Conservation (phyloP, 2,797 vertebrate species). For the Rallus crepitans region DNA sequence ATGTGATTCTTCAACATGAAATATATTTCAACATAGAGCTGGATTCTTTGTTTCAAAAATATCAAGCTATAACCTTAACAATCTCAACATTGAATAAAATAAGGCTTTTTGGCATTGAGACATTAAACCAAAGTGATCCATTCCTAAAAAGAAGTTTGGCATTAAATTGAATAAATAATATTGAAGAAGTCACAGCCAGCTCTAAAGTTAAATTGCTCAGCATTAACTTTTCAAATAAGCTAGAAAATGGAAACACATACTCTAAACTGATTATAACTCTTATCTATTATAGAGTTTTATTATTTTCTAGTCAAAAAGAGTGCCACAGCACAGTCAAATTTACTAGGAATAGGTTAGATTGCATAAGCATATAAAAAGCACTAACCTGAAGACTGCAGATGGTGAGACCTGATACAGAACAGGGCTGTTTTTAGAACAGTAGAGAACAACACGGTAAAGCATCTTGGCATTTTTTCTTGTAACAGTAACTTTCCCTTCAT, state of each 20-base stretch:
- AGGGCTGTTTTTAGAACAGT: slow-evolving; percentile 52
- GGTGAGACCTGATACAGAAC: slow-evolving; percentile 64
- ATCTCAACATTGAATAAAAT: not conserved
- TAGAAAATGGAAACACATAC: not conserved
- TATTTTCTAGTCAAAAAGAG: not conserved
- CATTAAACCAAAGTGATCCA: not conserved
- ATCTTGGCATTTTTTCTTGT: slow-evolving; percentile 55
- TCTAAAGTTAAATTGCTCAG: not conserved
- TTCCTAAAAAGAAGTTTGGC: not conserved
- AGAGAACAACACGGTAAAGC: slow-evolving; percentile 23
- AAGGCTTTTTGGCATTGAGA: rapidly evolving
- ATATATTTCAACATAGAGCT: not conserved
- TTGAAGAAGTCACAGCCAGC: not conserved
- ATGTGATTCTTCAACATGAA: not conserved
- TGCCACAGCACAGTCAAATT: not conserved
- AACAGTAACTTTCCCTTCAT: slow-evolving; percentile 45
- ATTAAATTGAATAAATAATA: not conserved
- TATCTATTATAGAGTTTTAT: not conserved
- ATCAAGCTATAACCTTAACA: not conserved
- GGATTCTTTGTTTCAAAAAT: not conserved
- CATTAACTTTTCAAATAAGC: not conserved
- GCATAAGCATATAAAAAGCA: slow-evolving; percentile 33
- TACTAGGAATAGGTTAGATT: not conserved
- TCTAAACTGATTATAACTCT: not conserved
- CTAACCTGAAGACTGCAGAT: slow-evolving; percentile 69